Evolutionary conservation across 2,113 vertebrate genomes (phyloP), one percentile per base, ranked within the genome.

Genomic region (Oxyruncus cristatus): DNA sequence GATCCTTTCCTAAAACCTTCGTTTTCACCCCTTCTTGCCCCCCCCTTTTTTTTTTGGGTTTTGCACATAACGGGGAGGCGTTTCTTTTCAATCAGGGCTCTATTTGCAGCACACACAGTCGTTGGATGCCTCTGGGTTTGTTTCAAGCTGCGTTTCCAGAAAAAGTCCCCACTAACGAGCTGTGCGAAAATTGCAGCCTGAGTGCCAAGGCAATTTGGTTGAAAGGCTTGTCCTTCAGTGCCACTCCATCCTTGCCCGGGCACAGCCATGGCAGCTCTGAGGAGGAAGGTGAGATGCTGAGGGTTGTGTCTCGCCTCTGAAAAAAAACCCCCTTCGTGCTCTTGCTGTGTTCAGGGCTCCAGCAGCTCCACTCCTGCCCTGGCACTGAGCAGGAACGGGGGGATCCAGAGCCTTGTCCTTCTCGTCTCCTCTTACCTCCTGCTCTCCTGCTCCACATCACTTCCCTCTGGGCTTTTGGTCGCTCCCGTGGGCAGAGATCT

Each of bases 141-240:
- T 82, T 90, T 95, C 93, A 94, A 72, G 86, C 46, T 81, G 27
- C 92, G 92, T 90, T 92, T 81, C 91, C 92, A 91, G 77, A 83
- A 94, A 90, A 92, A 96, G 72, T 92, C 93, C 71, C 62, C 35
- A 14, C 88, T 95, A 96, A 97, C 93, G 96, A 97, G 93, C 92
- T 79, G 90, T 33, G 79, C 3, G 41, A 67, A 77, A 88, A 88
- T 65, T 65, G 73, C 90, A 62, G 71, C 28, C 59, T 33, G 32
- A 3, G 55, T 95, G 96, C 96, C 94, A 97, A 94, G 88, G 52
- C 88, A 91, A 47, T 96, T 87, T 95, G 94, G 72, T 83, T 95
- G 85, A 95, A 97, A 95, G 93, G 78, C 81, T 88, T 3, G 14
- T 83, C 88, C 85, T 86, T 75, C 68, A 5, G 35, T 63, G 33